Evolutionary conservation across 2,797 vertebrate species (phyloP).

Genomic region (Delichon dasypus): DNA sequence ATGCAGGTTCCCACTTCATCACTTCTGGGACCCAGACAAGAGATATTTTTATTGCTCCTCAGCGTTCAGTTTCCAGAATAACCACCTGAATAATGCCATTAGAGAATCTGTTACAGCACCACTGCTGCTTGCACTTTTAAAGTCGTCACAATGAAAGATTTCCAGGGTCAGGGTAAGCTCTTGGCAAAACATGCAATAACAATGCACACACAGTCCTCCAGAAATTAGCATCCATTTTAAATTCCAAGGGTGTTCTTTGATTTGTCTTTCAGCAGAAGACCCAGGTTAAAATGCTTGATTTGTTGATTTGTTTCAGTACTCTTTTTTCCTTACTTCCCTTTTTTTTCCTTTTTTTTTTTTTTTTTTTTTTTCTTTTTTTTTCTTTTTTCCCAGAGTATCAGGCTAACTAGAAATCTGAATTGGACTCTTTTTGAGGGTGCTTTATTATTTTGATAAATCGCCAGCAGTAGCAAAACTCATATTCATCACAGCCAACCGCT

Average conservation of each 20-base stretch:
- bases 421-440: neutral
- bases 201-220: neutral
- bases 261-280: neutral
- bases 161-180: neutral
- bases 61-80: neutral
- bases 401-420: neutral
- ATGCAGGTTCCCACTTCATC: neutral
- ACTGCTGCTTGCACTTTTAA: neutral
- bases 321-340: too few relatives aligned
- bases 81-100: neutral
- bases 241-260: neutral
- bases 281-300: neutral
- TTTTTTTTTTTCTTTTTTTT: accelerated
- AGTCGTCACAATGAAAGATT: neutral
- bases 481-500: neutral
- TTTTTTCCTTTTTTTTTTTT: neutral
- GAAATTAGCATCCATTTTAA: neutral
- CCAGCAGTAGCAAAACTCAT: neutral
- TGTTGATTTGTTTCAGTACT: neutral
- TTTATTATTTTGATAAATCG: neutral
- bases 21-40: neutral
- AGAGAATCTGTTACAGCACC: neutral
- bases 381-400: neutral
- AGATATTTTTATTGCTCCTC: neutral
- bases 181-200: neutral